Percentiles rank a stretch among this genome's conserved stretches.
phyloP scores from a whole-genome alignment of 2,888 invertebrate genomes.

The Micoletzkya japonica region DNA sequence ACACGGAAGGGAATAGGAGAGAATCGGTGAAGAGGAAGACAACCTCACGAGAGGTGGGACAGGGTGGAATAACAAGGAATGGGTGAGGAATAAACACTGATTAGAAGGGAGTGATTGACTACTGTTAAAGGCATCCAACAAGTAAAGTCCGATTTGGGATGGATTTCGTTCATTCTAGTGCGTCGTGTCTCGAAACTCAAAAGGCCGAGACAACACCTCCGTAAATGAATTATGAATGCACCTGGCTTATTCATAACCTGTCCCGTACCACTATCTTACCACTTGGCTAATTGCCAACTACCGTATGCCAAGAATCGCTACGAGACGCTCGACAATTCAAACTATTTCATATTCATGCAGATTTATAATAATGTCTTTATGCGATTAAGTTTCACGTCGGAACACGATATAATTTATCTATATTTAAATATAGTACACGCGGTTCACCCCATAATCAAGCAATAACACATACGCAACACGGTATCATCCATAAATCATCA shows the following conservation, averaged over 20 bases:
- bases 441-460: not conserved
- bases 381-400: not conserved
- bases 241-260: no score
- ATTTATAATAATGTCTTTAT: no score
- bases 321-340: not conserved
- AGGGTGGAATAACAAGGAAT: not conserved
- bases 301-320: not conserved
- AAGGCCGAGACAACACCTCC: no score
- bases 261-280: no score
- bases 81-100: not conserved
- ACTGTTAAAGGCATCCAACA: no score
- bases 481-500: not conserved
- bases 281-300: slow-evolving; percentile 21
- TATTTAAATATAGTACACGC: not conserved
- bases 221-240: no score
- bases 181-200: no score
- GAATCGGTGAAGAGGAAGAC: not conserved
- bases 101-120: not conserved
- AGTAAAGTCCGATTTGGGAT: no score
- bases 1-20: not conserved
- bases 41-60: not conserved
- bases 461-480: not conserved
- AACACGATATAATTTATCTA: slow-evolving; percentile 17
- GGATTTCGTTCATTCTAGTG: no score
- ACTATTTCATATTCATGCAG: no score